A percentile compares a stretch with the other conserved stretches of the same genome.
Conservation (phyloP, 2,113 vertebrate genomes). For the Tachysurus fulvidraco region DNA sequence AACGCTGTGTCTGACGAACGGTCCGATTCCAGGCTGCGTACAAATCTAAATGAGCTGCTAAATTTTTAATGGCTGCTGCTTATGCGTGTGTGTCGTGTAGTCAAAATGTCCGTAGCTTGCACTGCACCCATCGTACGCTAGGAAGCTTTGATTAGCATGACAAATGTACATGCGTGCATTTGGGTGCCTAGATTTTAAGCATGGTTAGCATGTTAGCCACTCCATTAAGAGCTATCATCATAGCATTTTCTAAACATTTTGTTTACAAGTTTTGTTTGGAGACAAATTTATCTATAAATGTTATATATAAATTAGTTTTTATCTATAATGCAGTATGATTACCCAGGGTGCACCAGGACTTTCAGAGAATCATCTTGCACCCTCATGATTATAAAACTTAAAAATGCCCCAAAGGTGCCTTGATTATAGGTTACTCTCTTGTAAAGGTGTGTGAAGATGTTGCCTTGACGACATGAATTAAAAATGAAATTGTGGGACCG, state of each 20-base stretch:
- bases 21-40: conserved; percentile 59
- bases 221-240: background rate
- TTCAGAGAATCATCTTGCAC: background rate
- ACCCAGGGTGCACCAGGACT: background rate
- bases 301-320: background rate
- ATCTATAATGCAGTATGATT: background rate
- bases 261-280: background rate
- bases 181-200: background rate
- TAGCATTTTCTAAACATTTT: background rate
- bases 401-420: background rate
- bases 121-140: background rate
- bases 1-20: conserved; percentile 65
- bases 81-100: conserved; percentile 32
- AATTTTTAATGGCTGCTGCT: conserved; percentile 68
- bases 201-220: background rate
- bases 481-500: background rate
- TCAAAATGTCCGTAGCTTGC: conserved; percentile 10
- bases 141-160: background rate
- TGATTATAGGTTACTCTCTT: background rate
- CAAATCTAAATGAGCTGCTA: conserved; percentile 69
- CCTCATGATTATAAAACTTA: background rate
- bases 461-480: background rate
- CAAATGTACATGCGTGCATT: background rate
- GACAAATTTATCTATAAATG: background rate
- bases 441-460: background rate